Base-by-base conservation (phyloP, 2,888 invertebrate species). In the Chironomus riparius region DNA sequence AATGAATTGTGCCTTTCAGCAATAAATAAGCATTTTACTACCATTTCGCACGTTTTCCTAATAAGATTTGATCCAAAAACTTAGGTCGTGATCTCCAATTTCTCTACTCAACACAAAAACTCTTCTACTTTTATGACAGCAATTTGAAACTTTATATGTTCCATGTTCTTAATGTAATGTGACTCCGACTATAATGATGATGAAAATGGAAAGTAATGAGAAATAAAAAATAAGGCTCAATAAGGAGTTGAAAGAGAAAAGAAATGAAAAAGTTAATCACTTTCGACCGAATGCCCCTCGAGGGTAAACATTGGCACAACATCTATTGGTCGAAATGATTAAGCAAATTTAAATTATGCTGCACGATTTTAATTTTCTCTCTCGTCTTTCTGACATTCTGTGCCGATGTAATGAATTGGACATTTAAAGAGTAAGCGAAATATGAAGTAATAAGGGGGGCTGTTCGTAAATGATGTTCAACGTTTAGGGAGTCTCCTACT, bases 1-100 rank as follows among this genome's bases (percentile, higher is more conserved):
- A 56, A 56, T 18, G 56, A 56, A 56, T 50, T 50, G 24, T 71
- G 70, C 13, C 70, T 48, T 48, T 24, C 56, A 71, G 50, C 71
- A 71, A 56, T 61, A 61, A 71, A 56, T 61, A 71, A 71, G 50
- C 71, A 56, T 61, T 56, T 38, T 38, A 56, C 61, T 71, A 61
- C 71, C 24, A 28, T 38, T 68, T 68, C 18, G 68, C 68, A 68
- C 68, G 47, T 47, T 68, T 28, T 50, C 38, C 71, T 71, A 56
- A 71, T 71, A 71, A 71, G 71, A 71, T 71, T 71, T 71, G 28
- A 47, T 12, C 7, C 15, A 18, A 61, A 71, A 56, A 38, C 38
- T 38, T 24, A 71, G 71, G 71, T 71, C 71, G 71, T 71, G 71
- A 50, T 71, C 70, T 48, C 24, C 13, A 21, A 15, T 7, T 15